These are phyloP conservation scores for Tenthredo distinguenda DNA, from an alignment of 2,888 invertebrate species.

Conservation along the genomic window DNA sequence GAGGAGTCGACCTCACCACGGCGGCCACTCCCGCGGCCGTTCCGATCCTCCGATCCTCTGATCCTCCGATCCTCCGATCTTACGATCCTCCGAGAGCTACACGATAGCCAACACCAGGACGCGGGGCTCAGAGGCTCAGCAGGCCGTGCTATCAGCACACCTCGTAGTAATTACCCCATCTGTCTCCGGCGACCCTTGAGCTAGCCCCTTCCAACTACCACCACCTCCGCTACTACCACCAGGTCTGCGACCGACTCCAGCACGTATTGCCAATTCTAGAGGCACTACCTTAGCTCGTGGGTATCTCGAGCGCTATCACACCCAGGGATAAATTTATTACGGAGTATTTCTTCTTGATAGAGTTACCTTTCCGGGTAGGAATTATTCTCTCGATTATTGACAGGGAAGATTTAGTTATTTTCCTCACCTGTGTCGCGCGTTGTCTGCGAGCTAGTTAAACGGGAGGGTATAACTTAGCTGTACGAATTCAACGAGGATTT, in stretches of 20 bases:
- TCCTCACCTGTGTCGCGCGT: neutral
- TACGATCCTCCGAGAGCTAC: constrained; percentile 39
- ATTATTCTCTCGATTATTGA: constrained; percentile 48
- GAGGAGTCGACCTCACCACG: constrained; percentile 2
- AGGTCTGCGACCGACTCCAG: neutral
- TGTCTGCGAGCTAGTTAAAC: neutral
- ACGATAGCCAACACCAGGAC: constrained; percentile 49
- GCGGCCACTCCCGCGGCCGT: neutral
- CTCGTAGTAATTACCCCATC: constrained; percentile 69
- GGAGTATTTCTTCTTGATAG: constrained; percentile 58
- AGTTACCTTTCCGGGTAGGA: constrained; percentile 56
- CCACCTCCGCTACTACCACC: constrained; percentile 8
- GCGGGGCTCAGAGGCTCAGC: constrained; percentile 59
- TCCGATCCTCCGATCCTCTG: constrained; percentile 14
- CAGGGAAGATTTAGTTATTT: constrained; percentile 43
- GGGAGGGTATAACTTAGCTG: neutral
- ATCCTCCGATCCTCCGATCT: constrained; percentile 7
- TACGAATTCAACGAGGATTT: neutral
- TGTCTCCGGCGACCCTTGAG: constrained; percentile 67
- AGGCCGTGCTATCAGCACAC: constrained; percentile 66
- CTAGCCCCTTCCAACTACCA: constrained; percentile 54
- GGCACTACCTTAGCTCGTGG: constrained; percentile 48
- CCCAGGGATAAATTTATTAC: constrained; percentile 70
- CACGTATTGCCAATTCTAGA: constrained; percentile 49
- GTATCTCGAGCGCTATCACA: constrained; percentile 65